Conservation (phyloP, 1,140 invertebrate genomes). For the Lepeophtheirus salmonis region DNA sequence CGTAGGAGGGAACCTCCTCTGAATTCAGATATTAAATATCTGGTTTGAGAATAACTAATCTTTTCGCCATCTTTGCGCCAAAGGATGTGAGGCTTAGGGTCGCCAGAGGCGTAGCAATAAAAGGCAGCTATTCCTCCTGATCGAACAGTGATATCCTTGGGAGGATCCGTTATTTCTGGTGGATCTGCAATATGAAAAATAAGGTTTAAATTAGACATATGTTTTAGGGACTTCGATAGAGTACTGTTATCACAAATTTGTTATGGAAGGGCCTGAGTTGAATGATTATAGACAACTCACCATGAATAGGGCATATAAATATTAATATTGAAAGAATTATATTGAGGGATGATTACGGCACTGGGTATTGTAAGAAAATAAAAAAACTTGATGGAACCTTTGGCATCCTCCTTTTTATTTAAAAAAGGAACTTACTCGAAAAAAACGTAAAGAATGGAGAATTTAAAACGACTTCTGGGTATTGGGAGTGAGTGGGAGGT, state of each 20-base stretch:
- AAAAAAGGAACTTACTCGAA: slow-evolving; percentile 21
- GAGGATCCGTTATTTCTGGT: slow-evolving; percentile 64
- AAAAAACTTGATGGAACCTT: too few species aligned
- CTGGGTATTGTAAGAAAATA: too few species aligned
- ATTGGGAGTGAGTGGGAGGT: slow-evolving; percentile 1
- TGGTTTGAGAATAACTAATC: slow-evolving; percentile 29
- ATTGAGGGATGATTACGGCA: too few species aligned
- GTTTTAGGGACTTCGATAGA: slow-evolving; percentile 14
- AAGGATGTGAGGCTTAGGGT: slow-evolving; percentile 64
- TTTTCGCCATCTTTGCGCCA: slow-evolving; percentile 77
- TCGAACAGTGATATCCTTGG: slow-evolving; percentile 64
- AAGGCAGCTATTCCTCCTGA: slow-evolving; percentile 79
- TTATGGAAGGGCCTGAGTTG: slow-evolving; percentile 12
- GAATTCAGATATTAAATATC: slow-evolving; percentile 28
- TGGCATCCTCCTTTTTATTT: neutral
- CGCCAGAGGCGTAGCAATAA: slow-evolving; percentile 76
- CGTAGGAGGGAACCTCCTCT: slow-evolving; percentile 60
- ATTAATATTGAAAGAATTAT: too few species aligned
- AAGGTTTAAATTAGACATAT: slow-evolving; percentile 16
- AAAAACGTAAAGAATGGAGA: slow-evolving; percentile 21
- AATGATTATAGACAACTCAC: too few species aligned
- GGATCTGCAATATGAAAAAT: slow-evolving; percentile 49
- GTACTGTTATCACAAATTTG: neutral
- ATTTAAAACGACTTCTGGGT: slow-evolving; percentile 19
- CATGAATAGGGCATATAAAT: too few species aligned